Base-by-base conservation (phyloP, 2,113 vertebrate species). In the Chaetops frenatus region DNA sequence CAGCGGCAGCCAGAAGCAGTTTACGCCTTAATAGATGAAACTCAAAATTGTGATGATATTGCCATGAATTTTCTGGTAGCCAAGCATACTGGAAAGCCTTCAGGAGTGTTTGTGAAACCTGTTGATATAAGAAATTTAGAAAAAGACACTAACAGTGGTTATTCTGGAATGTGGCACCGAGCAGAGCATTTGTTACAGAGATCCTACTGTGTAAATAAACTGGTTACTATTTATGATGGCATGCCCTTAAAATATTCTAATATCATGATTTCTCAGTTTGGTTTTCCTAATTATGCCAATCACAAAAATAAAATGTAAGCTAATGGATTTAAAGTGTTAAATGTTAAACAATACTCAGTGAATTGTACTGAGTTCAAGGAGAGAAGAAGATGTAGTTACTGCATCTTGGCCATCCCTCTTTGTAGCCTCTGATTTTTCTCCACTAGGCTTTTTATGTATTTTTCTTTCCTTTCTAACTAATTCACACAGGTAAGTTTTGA, bases 41-140 rank as follows among this genome's bases (percentile, higher is more conserved):
- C 98, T 3, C 99, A 99, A 93, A 99, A 99, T 93, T 99, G 99
- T 74, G 99, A 99, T 47, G 99, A 99, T 88, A 99, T 99, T 35
- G 98, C 98, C 88, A 98, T 99, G 97, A 99, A 99, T 97, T 99
- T 99, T 86, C 96, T 98, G 33, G 97, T 99, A 33, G 98, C 99
- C 25, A 98, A 97, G 79, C 95, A 98, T 16, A 95, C 82, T 16
- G 97, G 97, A 40, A 98, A 98, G 92, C 88, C 98, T 35, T 98
- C 99, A 0, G 99, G 99, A 71, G 94, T 99, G 60, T 99, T 99
- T 86, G 98, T 99, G 92, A 99, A 99, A 92, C 99, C 99, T 2
- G 98, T 99, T 74, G 98, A 99, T 88, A 97, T 99, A 76, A 97
- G 98, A 61, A 99, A 98, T 97, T 97, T 99, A 97, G 99, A 99